A percentile compares a stretch with the other conserved stretches of the same genome.
Conservation (phyloP, 2,797 vertebrate genomes). For the Picus viridis region DNA sequence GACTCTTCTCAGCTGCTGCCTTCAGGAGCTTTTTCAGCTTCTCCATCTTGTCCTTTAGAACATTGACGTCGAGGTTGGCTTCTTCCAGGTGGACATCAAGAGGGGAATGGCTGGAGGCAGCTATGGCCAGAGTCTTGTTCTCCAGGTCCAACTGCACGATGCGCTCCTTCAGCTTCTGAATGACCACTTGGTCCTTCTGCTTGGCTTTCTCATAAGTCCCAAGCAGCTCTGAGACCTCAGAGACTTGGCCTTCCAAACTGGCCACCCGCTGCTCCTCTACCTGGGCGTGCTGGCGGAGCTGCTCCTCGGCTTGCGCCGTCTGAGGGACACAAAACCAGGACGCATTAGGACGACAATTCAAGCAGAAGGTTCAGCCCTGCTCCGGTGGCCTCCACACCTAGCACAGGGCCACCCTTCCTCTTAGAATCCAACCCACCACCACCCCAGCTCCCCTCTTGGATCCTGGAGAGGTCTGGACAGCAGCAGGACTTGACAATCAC, state of each 20-base stretch:
- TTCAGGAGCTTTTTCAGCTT: conserved; percentile 85
- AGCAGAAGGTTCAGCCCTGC: background rate
- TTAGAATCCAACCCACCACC: background rate
- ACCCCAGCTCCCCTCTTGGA: too few species aligned
- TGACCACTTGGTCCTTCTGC: conserved; percentile 86
- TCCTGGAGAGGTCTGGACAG: too few species aligned
- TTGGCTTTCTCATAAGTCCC: conserved; percentile 87
- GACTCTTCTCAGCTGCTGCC: conserved; percentile 79
- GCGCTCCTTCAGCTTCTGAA: conserved; percentile 88
- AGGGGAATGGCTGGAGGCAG: conserved; percentile 78
- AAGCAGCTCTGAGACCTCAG: conserved; percentile 88
- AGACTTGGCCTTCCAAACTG: conserved; percentile 86
- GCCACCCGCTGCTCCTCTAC: conserved; percentile 87
- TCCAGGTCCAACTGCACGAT: conserved; percentile 90
- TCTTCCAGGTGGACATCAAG: conserved; percentile 79
- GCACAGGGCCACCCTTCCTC: too few species aligned
- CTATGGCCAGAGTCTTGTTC: conserved; percentile 89
- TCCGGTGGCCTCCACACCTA: background rate
- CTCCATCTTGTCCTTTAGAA: conserved; percentile 87
- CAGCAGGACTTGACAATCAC: too few species aligned
- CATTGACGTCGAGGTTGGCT: conserved; percentile 79
- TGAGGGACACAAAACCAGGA: conserved; percentile 37
- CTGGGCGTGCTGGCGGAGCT: conserved; percentile 82
- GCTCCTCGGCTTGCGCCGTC: conserved; percentile 84
- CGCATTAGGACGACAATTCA: accelerated